Evolutionary conservation across 2,888 invertebrate species (phyloP), one percentile per base, ranked within the genome.

Genomic region (Drosophila meridionalis): DNA sequence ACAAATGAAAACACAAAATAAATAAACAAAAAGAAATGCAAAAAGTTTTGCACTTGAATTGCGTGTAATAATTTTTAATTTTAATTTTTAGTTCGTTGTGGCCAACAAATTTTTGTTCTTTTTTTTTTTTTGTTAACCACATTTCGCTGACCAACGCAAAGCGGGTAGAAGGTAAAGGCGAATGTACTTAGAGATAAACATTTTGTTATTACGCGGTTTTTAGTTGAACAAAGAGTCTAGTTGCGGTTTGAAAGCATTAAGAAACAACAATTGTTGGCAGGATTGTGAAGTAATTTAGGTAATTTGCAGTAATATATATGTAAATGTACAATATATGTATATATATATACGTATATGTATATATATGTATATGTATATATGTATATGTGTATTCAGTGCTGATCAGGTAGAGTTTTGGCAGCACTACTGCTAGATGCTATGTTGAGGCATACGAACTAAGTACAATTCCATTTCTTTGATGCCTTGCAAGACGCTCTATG

Each of bases 41-140:
- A 69, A 70, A 74, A 72, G 61, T 68, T 72, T 78, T 63, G 34
- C 63, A 66, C 72, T 76, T 69, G 78, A 73, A 82, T 78, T 77
- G 78, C 69, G 69, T 76, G 88, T 68, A 88, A 89, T 87, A 87
- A 87, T 90, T 87, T 87, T 87, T 85, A 82, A 86, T 86, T 86
- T 89, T 86, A 78, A 89, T 86, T 89, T 88, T 76, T 87, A 87
- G 89, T 89, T 76, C 60, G 61, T 48, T 68, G 87, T 53, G 76
- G 73, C 71, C 59, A 12, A 83, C 71, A 66, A 82, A 69, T 36
- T 76, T 53, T 42, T 38, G 57, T 64, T 72, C 62, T 58, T 62
- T 72, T 55, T 76, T 47, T 47, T 50, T 36, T 57, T 64, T 73
- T 63, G 57, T 67, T 72, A 45, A 67, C 71, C 68, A 12, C 82